phyloP scores from a whole-genome alignment of 2,797 vertebrate species.

The Micromesistius poutassou region DNA sequence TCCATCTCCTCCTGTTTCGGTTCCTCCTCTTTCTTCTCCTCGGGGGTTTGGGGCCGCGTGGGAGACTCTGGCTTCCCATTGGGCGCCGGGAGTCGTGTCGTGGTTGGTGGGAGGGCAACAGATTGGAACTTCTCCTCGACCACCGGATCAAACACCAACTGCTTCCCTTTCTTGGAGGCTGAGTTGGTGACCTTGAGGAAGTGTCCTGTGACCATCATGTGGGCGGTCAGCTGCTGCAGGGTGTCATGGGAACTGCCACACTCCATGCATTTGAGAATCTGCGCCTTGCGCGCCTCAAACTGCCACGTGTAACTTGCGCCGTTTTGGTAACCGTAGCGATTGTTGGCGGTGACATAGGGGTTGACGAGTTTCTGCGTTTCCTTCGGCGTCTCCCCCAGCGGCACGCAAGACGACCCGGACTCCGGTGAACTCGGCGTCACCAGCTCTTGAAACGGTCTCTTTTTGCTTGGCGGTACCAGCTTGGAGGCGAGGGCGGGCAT shows the following conservation, averaged over 20 bases:
- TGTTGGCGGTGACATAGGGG: constrained; percentile 96
- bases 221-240: constrained; percentile 95
- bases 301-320: constrained; percentile 99
- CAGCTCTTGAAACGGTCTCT: constrained; percentile 89
- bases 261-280: constrained; percentile 99
- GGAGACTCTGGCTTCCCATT: constrained; percentile 85
- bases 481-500: constrained; percentile 92
- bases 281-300: constrained; percentile 96
- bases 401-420: constrained; percentile 73
- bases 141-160: constrained; percentile 89
- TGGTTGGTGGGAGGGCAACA: constrained; percentile 92
- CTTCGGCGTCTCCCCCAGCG: constrained; percentile 81
- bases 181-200: constrained; percentile 98
- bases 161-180: constrained; percentile 97
- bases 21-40: constrained; percentile 77
- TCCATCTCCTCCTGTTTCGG: constrained; percentile 56
- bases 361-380: constrained; percentile 87
- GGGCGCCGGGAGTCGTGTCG: constrained; percentile 81
- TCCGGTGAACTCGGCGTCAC: constrained; percentile 90
- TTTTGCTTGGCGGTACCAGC: constrained; percentile 93
- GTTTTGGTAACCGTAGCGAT: constrained; percentile 98
- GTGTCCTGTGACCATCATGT: constrained; percentile 99
- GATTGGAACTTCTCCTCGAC: constrained; percentile 97
- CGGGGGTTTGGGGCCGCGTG: constrained; percentile 61
- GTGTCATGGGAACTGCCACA: constrained; percentile 98